Evolutionary conservation across 2,888 invertebrate genomes (phyloP).

Genomic region (Spilarctia lutea): DNA sequence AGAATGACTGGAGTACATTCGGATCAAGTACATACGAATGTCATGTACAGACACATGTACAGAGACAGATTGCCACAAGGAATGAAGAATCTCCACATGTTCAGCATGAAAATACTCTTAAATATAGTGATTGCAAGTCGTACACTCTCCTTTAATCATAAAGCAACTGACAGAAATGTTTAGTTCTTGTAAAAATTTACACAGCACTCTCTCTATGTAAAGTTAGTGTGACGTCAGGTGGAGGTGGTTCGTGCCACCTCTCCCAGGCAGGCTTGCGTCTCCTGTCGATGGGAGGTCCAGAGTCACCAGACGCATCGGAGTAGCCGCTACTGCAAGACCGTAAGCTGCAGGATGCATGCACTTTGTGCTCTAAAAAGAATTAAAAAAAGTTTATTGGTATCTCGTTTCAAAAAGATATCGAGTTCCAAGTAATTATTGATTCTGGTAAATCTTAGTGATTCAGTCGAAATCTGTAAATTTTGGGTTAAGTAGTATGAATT

Average conservation of each 20-base stretch:
- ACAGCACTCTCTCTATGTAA: conserved; percentile 79
- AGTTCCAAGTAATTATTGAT: neutral
- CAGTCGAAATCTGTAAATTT: neutral
- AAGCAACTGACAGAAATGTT: conserved; percentile 7
- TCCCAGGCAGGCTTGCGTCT: conserved; percentile 72
- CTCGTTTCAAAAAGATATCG: neutral
- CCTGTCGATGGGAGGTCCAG: conserved; percentile 64
- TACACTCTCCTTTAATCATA: neutral
- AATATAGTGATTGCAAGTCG: neutral
- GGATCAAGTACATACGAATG: neutral
- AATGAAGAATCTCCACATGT: neutral
- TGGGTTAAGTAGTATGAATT: neutral
- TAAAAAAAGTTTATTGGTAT: neutral
- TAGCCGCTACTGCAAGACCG: conserved; percentile 80
- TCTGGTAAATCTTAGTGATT: neutral
- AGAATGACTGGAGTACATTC: neutral
- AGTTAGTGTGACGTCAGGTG: conserved; percentile 80
- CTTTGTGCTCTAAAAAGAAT: conserved; percentile 72
- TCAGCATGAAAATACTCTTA: neutral
- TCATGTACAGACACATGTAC: too few species aligned
- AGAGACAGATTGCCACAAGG: neutral
- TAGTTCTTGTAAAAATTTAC: conserved; percentile 13
- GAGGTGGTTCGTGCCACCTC: conserved; percentile 71
- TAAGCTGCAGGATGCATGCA: conserved; percentile 75
- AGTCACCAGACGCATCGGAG: conserved; percentile 74